phyloP scores from a whole-genome alignment of 2,797 vertebrate genomes.

The Botia almorhae region DNA sequence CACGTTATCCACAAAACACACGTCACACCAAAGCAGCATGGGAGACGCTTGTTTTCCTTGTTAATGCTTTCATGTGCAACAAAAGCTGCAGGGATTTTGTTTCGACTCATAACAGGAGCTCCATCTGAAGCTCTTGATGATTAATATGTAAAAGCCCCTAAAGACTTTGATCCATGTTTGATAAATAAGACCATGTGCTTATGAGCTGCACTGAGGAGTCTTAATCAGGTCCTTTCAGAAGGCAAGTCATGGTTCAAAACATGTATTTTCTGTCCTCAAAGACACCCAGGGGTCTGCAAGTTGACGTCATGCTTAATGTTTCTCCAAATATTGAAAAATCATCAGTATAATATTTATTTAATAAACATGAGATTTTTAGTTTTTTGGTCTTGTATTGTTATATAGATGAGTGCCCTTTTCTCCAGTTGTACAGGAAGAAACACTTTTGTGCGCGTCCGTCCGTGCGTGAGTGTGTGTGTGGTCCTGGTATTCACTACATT shows the following conservation, averaged over 20 bases:
- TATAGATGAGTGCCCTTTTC: no score
- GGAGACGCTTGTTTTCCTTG: slow-evolving; percentile 36
- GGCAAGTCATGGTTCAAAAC: slow-evolving; percentile 8
- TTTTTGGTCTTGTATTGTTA: neutral
- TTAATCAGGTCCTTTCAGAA: slow-evolving; percentile 4
- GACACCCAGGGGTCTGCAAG: neutral
- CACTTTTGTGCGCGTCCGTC: neutral
- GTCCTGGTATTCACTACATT: no score
- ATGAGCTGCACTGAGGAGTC: slow-evolving; percentile 48
- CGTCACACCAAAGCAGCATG: neutral
- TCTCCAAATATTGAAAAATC: neutral
- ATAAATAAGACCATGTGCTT: slow-evolving; percentile 53
- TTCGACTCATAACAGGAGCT: slow-evolving; percentile 64
- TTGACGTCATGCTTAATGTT: slow-evolving; percentile 15
- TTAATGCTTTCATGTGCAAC: slow-evolving; percentile 38
- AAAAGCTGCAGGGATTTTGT: slow-evolving; percentile 53
- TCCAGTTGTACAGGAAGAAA: neutral
- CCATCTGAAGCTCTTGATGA: slow-evolving; percentile 53
- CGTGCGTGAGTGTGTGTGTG: no score
- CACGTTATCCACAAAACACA: neutral
- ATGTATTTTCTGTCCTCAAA: slow-evolving; percentile 6
- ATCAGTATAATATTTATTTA: no score
- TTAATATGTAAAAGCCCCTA: slow-evolving; percentile 45
- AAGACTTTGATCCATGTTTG: slow-evolving; percentile 70
- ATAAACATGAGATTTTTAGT: no score